Evolutionary conservation across 2,888 invertebrate genomes (phyloP), one percentile per base, ranked within the genome.

Genomic region (Plebejus anna): DNA sequence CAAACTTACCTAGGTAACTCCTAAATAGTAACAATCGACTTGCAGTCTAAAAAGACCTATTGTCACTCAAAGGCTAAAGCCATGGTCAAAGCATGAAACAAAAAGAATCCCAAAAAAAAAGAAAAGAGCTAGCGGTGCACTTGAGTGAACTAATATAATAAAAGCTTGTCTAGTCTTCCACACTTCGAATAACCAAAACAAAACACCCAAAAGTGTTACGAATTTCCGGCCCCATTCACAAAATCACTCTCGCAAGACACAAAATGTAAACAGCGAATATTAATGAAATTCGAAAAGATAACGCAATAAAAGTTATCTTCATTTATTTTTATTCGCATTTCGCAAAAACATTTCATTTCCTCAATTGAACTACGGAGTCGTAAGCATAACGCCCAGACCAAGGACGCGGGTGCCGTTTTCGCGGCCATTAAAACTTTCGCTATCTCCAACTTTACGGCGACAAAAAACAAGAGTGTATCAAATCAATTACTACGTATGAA

Each of bases 391-490:
- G 51, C 5, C 55, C 2, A 13, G 32, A 32, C 32, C 73, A 73
- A 73, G 73, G 73, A 73, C 73, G 51, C 55, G 73, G 51, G 47
- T 32, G 66, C 66, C 73, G 32, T 73, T 73, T 73, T 73, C 47
- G 73, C 51, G 36, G 32, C 73, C 32, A 73, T 73, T 73, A 51
- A 51, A 73, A 73, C 73, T 73, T 73, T 73, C 73, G 55, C 73
- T 73, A 51, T 73, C 51, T 51, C 73, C 73, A 28, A 72, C 72
- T 47, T 55, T 47, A 73, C 55, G 32, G 32, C 73, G 73, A 16
- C 55, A 73, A 73, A 72, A 72, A 73, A 55, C 73, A 73, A 55
- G 32, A 73, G 73, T 73, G 73, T 73, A 73, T 51, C 73, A 51
- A 73, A 73, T 73, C 73, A 73, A 55, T 73, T 28, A 55, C 32